These are phyloP conservation scores for Hippopotamyrus pictus DNA, from an alignment of 2,797 vertebrate genomes.

Conservation along the genomic window DNA sequence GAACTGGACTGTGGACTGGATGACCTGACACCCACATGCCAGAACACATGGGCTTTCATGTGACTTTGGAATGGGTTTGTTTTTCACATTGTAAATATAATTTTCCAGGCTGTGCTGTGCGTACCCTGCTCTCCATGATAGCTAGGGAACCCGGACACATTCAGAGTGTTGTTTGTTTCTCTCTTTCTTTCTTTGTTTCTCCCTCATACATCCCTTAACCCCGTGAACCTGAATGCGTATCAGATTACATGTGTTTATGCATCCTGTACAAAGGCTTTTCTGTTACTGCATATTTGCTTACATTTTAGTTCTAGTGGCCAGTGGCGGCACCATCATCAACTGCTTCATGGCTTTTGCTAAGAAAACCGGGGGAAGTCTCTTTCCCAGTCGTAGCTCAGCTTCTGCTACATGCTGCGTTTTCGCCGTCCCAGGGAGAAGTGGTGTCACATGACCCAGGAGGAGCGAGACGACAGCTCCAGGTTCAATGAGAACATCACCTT, in stretches of 20 bases:
- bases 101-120: background rate
- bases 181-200: background rate
- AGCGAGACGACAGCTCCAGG: conserved; percentile 83
- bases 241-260: background rate
- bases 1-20: background rate
- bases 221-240: background rate
- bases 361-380: background rate
- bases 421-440: conserved; percentile 81
- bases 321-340: background rate
- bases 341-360: background rate
- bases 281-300: background rate
- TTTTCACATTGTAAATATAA: background rate
- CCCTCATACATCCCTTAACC: background rate
- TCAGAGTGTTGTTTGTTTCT: background rate
- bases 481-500: conserved; percentile 97
- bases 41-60: background rate
- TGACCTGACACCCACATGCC: background rate
- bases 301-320: background rate
- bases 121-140: background rate
- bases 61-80: background rate
- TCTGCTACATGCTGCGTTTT: conserved; percentile 3
- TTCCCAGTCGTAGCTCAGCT: background rate
- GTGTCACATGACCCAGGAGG: conserved; percentile 95
- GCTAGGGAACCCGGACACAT: background rate
- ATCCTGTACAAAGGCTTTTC: background rate